These are phyloP conservation scores for Bombylius discolor DNA, from an alignment of 2,888 invertebrate genomes.

Conservation along the genomic window DNA sequence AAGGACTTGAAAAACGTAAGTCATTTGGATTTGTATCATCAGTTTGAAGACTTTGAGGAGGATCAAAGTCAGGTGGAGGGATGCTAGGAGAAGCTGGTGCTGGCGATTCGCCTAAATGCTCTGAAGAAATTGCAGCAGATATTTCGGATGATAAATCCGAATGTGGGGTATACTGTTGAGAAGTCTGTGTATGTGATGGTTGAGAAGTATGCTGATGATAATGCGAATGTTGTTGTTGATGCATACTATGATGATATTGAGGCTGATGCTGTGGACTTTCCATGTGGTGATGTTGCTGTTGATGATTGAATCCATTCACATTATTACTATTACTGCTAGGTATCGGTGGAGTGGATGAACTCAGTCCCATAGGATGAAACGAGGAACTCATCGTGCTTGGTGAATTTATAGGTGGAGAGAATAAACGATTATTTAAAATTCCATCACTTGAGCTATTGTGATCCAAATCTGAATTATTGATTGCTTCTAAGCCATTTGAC, in stretches of 20 bases:
- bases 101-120: conserved; percentile 47
- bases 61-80: conserved; percentile 62
- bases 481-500: conserved; percentile 7
- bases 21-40: conserved; percentile 32
- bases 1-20: conserved; percentile 41
- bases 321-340: conserved; percentile 2
- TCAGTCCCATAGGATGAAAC: conserved; percentile 12
- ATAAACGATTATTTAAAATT: conserved; percentile 12
- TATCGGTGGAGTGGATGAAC: conserved; percentile 7
- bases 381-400: conserved; percentile 19
- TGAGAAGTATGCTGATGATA: conserved; percentile 17
- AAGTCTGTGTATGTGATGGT: conserved; percentile 16
- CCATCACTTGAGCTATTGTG: conserved; percentile 7
- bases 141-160: conserved; percentile 65
- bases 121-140: conserved; percentile 62
- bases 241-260: conserved; percentile 8
- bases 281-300: conserved; percentile 10
- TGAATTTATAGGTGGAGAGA: conserved; percentile 27
- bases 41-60: conserved; percentile 46
- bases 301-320: conserved; percentile 9
- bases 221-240: conserved; percentile 9
- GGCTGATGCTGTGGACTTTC: conserved; percentile 7
- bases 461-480: conserved; percentile 6
- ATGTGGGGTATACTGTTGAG: conserved; percentile 44
- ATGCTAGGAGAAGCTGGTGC: conserved; percentile 55